These are phyloP conservation scores for Drosophila koepferae DNA, from an alignment of 2,888 invertebrate species.

Conservation along the genomic window DNA sequence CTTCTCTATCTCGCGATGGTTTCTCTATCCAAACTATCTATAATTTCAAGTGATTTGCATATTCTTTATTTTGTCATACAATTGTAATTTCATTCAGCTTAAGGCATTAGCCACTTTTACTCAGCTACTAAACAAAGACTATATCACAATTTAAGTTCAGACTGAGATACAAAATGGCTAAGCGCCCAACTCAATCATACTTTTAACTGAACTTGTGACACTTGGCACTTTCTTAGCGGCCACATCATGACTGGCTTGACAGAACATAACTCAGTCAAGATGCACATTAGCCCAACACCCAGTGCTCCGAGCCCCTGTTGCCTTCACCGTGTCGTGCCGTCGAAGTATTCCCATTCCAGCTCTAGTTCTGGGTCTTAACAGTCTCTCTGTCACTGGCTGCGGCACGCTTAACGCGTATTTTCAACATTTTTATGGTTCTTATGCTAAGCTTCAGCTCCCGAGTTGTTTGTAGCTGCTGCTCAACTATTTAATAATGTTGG, in stretches of 20 bases:
- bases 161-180: neutral
- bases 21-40: too few relatives aligned
- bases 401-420: constrained; percentile 43
- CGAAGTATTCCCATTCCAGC: neutral
- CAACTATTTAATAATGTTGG: constrained; percentile 78
- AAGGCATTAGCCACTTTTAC: neutral
- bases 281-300: constrained; percentile 56
- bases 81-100: neutral
- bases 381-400: constrained; percentile 13
- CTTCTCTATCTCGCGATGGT: too few relatives aligned
- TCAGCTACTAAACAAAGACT: neutral
- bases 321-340: neutral
- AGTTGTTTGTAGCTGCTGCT: constrained; percentile 66
- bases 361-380: neutral
- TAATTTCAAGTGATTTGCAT: too few relatives aligned
- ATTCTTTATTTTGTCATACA: neutral
- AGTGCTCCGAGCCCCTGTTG: neutral
- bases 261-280: constrained; percentile 66
- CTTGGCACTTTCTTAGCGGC: constrained; percentile 64
- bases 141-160: neutral
- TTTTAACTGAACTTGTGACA: constrained; percentile 48
- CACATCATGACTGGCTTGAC: constrained; percentile 55
- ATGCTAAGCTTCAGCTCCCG: constrained; percentile 17
- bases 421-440: constrained; percentile 62
- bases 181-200: constrained; percentile 37